Percentiles rank a stretch among this genome's conserved stretches.
These are phyloP conservation scores for Drosophila testacea DNA, from an alignment of 2,888 invertebrate genomes.

Conservation along the genomic window DNA sequence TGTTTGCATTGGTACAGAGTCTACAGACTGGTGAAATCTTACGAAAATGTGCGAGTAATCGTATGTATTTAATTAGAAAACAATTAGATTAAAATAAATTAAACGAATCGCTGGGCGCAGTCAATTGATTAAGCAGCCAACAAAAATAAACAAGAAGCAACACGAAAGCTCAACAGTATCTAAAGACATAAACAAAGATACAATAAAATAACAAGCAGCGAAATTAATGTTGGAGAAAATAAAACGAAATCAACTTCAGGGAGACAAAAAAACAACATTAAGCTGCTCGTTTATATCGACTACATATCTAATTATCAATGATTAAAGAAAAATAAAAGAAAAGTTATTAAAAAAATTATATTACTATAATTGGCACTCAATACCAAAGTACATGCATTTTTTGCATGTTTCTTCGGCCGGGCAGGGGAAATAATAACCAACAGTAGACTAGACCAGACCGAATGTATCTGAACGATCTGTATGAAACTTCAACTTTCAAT, in stretches of 20 bases:
- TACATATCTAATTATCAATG: slow-evolving; percentile 44
- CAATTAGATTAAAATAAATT: slow-evolving; percentile 79
- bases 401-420: slow-evolving; percentile 48
- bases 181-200: slow-evolving; percentile 33
- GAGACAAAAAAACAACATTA: slow-evolving; percentile 40
- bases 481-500: background rate
- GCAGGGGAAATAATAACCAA: slow-evolving; percentile 11
- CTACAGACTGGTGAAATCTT: slow-evolving; percentile 67
- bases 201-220: slow-evolving; percentile 40
- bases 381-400: slow-evolving; percentile 48
- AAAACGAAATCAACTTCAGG: slow-evolving; percentile 42
- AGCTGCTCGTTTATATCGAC: slow-evolving; percentile 28
- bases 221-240: slow-evolving; percentile 78
- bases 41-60: slow-evolving; percentile 40
- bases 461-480: background rate
- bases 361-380: slow-evolving; percentile 58
- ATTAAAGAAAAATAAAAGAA: slow-evolving; percentile 64
- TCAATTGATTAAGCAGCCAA: slow-evolving; percentile 66
- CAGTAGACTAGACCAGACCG: background rate
- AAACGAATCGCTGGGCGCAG: slow-evolving; percentile 76
- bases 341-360: slow-evolving; percentile 46
- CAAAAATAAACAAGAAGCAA: slow-evolving; percentile 45
- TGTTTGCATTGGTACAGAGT: slow-evolving; percentile 20
- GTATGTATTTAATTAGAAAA: slow-evolving; percentile 65
- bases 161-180: slow-evolving; percentile 42